Base-by-base conservation (phyloP, 2,113 vertebrate species). In the Dromaius novaehollandiae region DNA sequence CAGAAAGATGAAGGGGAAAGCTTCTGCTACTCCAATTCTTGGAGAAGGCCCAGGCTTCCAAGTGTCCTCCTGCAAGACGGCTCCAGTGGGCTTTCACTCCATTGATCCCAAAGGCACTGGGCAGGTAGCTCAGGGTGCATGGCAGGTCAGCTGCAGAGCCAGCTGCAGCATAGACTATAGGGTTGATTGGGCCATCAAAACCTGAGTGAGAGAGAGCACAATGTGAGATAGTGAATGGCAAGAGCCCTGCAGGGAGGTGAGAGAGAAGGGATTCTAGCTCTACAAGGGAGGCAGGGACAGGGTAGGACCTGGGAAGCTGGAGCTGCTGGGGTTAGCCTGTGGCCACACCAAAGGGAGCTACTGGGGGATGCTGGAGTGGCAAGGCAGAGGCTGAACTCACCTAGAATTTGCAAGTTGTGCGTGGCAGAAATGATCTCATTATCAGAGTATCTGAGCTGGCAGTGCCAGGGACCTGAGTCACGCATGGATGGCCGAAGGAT, bases 81-180 rank as follows among this genome's bases (percentile, higher is more conserved):
- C 88, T 92, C 98, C 98, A 98, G 34, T 17, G 96, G 84, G 91
- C 97, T 55, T 64, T 88, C 82, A 93, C 78, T 16, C 1, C 1
- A 1, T 84, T 91, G 61, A 87, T 90, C 74, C 95, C 88, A 34
- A 68, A 85, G 66, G 68, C 83, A 9, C 40, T 71, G 74, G 95
- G 83, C 58, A 66, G 75, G 24, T 86, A 82, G 76, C 82, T 97
- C 61, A 98, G 88, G 7, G 4, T 87, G 90, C 98, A 98, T 0
- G 97, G 97, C 5, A 98, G 95, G n/a, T 93, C 15, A 15, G 71
- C 97, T 55, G 74, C 88, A 92, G 98, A 98, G n/a, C 98, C 98
- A 50, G 94, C 95, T 74, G 83, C 97, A 38, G 96, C 91, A 0
- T 98, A 98, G 32, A 98, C 95, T 13, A 97, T 95, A 20, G 95